Evolutionary conservation across 2,888 invertebrate genomes (phyloP).

Genomic region (Ophion slaviceki): DNA sequence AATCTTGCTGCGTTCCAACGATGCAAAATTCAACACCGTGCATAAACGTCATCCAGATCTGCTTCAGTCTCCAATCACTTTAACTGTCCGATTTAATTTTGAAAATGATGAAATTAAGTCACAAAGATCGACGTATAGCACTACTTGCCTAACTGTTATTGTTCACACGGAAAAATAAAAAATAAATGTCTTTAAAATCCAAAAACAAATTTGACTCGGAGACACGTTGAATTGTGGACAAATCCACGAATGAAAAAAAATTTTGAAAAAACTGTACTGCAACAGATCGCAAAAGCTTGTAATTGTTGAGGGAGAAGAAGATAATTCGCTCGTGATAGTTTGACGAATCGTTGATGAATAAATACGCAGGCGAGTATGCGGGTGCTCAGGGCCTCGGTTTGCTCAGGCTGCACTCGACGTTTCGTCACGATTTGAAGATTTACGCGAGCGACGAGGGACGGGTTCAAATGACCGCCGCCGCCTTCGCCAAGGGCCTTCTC

Average conservation of each 20-base stretch:
- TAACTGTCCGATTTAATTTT: neutral
- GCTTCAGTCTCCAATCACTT: neutral
- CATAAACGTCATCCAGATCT: neutral
- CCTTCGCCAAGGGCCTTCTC: slow-evolving; percentile 98
- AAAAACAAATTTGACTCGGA: neutral
- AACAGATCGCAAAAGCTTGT: slow-evolving; percentile 30
- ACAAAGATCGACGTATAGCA: neutral
- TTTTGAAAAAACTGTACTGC: slow-evolving; percentile 1
- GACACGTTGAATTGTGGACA: neutral
- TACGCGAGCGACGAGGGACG: slow-evolving; percentile 99
- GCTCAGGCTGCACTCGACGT: slow-evolving; percentile 97
- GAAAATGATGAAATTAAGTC: too few relatives aligned
- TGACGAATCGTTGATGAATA: slow-evolving; percentile 34
- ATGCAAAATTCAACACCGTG: neutral
- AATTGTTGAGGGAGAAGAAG: slow-evolving; percentile 7
- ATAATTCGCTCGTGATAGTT: slow-evolving; percentile 11
- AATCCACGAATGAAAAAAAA: neutral
- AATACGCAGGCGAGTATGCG: slow-evolving; percentile 89
- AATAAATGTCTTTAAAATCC: neutral
- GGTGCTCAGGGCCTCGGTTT: slow-evolving; percentile 98
- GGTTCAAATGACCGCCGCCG: slow-evolving; percentile 99
- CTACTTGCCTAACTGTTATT: neutral
- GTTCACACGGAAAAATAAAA: neutral
- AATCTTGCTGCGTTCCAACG: neutral
- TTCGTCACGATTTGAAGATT: slow-evolving; percentile 99